These are phyloP conservation scores for Sigmodon hispidus DNA, from an alignment of 2,113 vertebrate species.

Conservation along the genomic window DNA sequence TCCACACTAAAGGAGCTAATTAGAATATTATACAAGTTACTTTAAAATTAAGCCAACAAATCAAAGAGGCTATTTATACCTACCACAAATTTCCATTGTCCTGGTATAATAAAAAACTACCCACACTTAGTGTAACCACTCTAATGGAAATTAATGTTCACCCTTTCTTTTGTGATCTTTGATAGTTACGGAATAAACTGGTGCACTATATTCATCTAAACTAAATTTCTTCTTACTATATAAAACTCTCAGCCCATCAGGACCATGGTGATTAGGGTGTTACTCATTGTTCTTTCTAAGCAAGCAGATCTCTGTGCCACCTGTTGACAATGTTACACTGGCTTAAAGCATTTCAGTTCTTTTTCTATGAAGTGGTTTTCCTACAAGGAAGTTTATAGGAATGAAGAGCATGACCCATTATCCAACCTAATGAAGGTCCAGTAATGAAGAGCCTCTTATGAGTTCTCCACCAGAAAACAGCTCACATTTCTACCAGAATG, in stretches of 20 bases:
- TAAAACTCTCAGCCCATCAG: neutral
- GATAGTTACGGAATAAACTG: slow-evolving; percentile 43
- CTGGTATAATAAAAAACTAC: neutral
- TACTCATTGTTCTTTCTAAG: neutral
- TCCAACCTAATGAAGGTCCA: slow-evolving; percentile 38
- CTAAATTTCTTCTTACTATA: slow-evolving; percentile 33
- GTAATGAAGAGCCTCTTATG: slow-evolving; percentile 9
- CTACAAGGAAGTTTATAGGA: slow-evolving; percentile 21
- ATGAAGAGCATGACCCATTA: slow-evolving; percentile 40
- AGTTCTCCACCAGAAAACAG: neutral
- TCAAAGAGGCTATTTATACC: neutral
- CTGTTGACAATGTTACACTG: neutral
- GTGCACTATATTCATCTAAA: slow-evolving; percentile 53
- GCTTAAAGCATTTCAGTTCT: slow-evolving; percentile 52
- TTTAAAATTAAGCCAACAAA: slow-evolving; percentile 53
- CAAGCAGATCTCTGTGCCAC: neutral
- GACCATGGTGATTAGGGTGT: neutral
- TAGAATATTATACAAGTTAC: slow-evolving; percentile 14
- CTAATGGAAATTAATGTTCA: slow-evolving; percentile 61
- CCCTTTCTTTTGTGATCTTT: slow-evolving; percentile 48
- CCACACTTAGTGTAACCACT: slow-evolving; percentile 20
- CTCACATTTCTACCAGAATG: neutral
- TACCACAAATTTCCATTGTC: neutral
- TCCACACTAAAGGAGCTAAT: neutral
- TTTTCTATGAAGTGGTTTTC: slow-evolving; percentile 56